These are phyloP conservation scores for Dryococelus australis DNA, from an alignment of 2,888 invertebrate species.

Conservation along the genomic window DNA sequence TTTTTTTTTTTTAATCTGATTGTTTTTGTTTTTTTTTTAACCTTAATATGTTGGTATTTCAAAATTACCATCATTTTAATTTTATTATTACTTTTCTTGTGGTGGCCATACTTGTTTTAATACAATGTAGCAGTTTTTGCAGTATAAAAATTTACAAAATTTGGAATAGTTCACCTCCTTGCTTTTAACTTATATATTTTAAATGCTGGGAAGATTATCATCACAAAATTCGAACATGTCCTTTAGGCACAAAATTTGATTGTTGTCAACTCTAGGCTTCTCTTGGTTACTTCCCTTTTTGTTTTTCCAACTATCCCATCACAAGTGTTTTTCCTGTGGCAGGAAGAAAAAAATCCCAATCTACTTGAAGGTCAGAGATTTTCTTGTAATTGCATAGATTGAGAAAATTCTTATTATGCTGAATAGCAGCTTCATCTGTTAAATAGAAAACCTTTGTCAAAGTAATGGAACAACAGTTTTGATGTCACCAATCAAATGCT, in stretches of 20 bases:
- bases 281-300: conserved; percentile 18
- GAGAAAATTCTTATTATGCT: neutral
- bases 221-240: conserved; percentile 5
- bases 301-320: neutral
- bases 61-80: too few species aligned
- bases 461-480: neutral
- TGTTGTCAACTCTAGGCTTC: neutral
- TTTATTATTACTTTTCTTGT: too few species aligned
- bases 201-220: neutral
- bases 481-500: conserved; percentile 20
- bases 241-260: neutral
- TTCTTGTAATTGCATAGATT: neutral
- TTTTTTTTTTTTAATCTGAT: too few species aligned
- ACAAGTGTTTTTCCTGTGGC: neutral
- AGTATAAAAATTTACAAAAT: too few species aligned
- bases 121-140: too few species aligned
- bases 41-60: too few species aligned
- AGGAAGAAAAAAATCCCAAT: neutral
- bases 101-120: too few species aligned
- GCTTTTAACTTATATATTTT: neutral
- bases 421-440: neutral
- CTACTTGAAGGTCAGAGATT: conserved; percentile 5
- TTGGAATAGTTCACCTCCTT: neutral
- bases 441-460: neutral
- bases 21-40: too few species aligned